phyloP scores from a whole-genome alignment of 2,797 vertebrate species.

The Diceros bicornis region DNA sequence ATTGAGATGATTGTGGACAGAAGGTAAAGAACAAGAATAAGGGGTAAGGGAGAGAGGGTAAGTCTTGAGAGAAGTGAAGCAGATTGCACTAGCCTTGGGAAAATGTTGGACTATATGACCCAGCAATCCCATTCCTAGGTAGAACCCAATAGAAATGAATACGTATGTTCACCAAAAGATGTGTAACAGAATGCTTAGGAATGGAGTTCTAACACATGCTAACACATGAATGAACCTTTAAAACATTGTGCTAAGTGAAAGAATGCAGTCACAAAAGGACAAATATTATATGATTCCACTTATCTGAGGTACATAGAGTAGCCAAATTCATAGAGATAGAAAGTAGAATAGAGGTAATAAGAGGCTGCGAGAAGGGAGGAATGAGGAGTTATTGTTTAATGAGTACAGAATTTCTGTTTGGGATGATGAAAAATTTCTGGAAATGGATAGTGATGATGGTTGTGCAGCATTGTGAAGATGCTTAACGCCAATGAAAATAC shows the following conservation, averaged over 20 bases:
- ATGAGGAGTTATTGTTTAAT: background rate
- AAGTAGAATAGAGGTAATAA: background rate
- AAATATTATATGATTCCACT: slow-evolving; percentile 4
- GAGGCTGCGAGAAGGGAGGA: background rate
- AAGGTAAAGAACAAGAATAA: background rate
- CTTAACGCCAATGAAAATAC: background rate
- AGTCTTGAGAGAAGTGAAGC: background rate
- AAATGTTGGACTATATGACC: background rate
- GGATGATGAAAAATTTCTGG: background rate
- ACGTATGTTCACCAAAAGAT: background rate
- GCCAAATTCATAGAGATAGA: slow-evolving; percentile 6
- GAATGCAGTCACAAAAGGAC: slow-evolving; percentile 21
- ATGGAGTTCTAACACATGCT: background rate
- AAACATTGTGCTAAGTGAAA: background rate
- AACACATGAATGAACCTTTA: background rate
- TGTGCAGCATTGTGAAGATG: background rate
- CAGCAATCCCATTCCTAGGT: background rate
- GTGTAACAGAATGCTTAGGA: background rate
- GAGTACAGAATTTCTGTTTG: background rate
- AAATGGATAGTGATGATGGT: background rate
- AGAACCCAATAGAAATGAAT: slow-evolving; percentile 11
- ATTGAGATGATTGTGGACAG: background rate
- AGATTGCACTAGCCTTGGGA: background rate
- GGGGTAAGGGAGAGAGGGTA: background rate
- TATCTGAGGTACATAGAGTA: background rate